These are phyloP conservation scores for Knipowitschia caucasica DNA, from an alignment of 2,797 vertebrate species.

Conservation along the genomic window DNA sequence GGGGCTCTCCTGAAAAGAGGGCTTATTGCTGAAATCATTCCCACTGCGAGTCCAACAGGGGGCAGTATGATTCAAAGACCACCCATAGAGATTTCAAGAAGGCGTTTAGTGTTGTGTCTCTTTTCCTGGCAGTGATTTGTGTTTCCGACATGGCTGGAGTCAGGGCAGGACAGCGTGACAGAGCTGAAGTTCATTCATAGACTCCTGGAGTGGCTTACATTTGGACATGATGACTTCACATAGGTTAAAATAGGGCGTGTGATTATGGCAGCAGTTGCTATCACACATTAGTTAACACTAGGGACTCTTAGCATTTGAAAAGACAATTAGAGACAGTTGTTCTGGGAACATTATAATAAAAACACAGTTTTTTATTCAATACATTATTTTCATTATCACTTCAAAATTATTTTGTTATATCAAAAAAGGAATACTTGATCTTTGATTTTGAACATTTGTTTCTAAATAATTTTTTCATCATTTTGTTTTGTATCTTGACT, in stretches of 20 bases:
- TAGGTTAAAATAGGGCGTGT: neutral
- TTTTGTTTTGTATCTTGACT: neutral
- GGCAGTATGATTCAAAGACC: slow-evolving; percentile 44
- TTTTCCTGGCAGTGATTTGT: slow-evolving; percentile 23
- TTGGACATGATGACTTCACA: slow-evolving; percentile 10
- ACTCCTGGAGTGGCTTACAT: neutral
- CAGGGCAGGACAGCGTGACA: slow-evolving; percentile 8
- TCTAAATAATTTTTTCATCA: too few relatives aligned
- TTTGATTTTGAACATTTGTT: too few relatives aligned
- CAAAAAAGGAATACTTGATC: too few relatives aligned
- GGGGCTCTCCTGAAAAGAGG: slow-evolving; percentile 30
- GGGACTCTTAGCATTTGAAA: neutral
- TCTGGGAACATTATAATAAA: slow-evolving; percentile 4
- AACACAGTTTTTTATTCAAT: too few relatives aligned
- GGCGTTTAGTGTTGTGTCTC: slow-evolving; percentile 27
- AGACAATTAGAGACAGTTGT: neutral
- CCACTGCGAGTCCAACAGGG: slow-evolving; percentile 44
- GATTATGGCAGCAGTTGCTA: slow-evolving; percentile 8
- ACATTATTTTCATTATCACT: too few relatives aligned
- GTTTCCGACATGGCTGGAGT: slow-evolving; percentile 11
- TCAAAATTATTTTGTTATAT: too few relatives aligned
- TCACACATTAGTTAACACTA: slow-evolving; percentile 1
- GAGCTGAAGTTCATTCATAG: slow-evolving; percentile 6
- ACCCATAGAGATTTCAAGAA: slow-evolving; percentile 51
- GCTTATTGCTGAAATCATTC: slow-evolving; percentile 36